Evolutionary conservation across 2,797 vertebrate species (phyloP).

Genomic region (Etheostoma nigrum): DNA sequence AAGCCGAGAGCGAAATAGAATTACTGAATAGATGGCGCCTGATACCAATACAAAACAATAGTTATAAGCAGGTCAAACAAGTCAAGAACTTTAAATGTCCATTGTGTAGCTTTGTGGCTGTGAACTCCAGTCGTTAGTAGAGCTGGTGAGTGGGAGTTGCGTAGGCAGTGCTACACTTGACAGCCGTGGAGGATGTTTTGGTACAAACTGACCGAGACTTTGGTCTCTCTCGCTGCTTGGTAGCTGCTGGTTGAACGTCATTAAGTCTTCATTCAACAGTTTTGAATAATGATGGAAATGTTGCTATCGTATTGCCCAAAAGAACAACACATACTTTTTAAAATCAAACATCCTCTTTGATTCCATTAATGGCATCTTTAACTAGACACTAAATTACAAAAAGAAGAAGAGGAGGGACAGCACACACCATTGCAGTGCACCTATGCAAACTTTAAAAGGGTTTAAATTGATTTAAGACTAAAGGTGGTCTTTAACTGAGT

Average conservation of each 20-base stretch:
- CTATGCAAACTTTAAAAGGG: too few species aligned
- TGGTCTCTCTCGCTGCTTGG: conserved; percentile 19
- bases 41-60: background rate
- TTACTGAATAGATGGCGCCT: background rate
- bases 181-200: conserved; percentile 24
- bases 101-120: background rate
- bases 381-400: background rate
- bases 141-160: conserved; percentile 36
- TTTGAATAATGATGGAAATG: background rate
- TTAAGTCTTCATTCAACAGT: background rate
- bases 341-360: background rate
- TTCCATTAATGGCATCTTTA: background rate
- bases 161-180: conserved; percentile 16
- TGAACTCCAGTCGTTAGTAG: conserved; percentile 21
- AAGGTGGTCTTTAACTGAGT: background rate
- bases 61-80: background rate
- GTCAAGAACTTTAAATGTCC: background rate
- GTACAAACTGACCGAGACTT: conserved; percentile 24
- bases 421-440: too few species aligned
- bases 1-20: background rate
- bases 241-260: conserved; percentile 3
- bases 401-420: background rate
- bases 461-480: background rate
- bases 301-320: background rate
- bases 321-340: background rate